phyloP scores from a whole-genome alignment of 2,113 vertebrate genomes.

The Ceuthmochares aereus region DNA sequence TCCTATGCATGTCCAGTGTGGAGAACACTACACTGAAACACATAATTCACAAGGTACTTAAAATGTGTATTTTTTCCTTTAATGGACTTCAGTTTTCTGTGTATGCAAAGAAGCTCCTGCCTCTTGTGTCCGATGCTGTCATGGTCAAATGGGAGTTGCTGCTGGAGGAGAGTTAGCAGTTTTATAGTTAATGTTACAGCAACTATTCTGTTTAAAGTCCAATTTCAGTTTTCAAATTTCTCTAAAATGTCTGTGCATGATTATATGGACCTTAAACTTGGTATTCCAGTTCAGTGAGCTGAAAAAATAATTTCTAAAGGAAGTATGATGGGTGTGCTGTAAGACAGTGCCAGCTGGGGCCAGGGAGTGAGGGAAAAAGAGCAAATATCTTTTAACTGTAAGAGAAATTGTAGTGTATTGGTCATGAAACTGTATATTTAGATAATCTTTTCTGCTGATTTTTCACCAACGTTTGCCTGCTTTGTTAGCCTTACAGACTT shows the following conservation, averaged over 20 bases:
- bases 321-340: conserved; percentile 4
- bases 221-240: conserved; percentile 28
- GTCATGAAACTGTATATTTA: background rate
- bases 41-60: conserved; percentile 92
- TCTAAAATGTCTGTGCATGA: background rate
- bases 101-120: background rate
- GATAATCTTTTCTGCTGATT: background rate
- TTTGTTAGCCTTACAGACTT: background rate
- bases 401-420: background rate
- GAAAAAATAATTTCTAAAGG: conserved; percentile 29
- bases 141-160: background rate
- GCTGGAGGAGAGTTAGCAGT: background rate
- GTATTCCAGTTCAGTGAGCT: conserved; percentile 46
- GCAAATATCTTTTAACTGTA: background rate
- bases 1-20: conserved; percentile 89
- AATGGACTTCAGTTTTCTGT: background rate
- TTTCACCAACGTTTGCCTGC: background rate
- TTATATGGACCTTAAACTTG: conserved; percentile 38
- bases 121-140: background rate
- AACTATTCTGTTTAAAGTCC: conserved; percentile 28
- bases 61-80: background rate
- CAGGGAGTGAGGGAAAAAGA: background rate
- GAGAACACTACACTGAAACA: conserved; percentile 92
- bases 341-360: conserved; percentile 27
- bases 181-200: conserved; percentile 37